Evolutionary conservation across 2,113 vertebrate species (phyloP).

Genomic region (Callospermophilus lateralis): DNA sequence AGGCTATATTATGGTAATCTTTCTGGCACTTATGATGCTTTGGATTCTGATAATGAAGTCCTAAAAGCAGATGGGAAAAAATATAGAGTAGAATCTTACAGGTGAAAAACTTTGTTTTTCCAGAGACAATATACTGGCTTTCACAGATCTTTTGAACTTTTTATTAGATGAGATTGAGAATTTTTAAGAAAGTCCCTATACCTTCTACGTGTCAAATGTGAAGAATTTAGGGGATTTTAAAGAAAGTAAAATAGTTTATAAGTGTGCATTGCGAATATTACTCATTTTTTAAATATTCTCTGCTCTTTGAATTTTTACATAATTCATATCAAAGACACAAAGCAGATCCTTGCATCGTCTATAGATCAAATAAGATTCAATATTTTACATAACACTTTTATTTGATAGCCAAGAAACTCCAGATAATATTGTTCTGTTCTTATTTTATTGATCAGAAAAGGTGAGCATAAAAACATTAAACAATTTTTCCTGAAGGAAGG

Average conservation of each 20-base stretch:
- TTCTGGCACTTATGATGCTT: background rate
- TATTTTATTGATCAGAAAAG: constrained; percentile 51
- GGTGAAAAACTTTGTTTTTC: background rate
- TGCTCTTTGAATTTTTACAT: background rate
- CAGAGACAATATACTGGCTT: background rate
- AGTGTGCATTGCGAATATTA: background rate
- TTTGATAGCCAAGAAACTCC: background rate
- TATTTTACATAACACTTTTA: background rate
- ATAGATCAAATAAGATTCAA: background rate
- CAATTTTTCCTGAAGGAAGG: constrained; percentile 17
- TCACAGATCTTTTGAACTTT: background rate
- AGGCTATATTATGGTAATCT: background rate
- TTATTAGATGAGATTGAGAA: background rate
- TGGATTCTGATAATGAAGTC: background rate
- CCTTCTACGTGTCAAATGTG: background rate
- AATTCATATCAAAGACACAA: background rate
- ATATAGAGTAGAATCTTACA: background rate
- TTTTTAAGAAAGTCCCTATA: background rate
- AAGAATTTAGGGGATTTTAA: background rate
- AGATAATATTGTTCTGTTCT: background rate
- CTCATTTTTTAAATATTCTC: background rate
- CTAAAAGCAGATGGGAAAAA: background rate
- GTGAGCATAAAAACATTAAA: constrained; percentile 17
- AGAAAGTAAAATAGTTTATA: background rate
- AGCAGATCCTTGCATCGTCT: background rate